Evolutionary conservation across 2,113 vertebrate genomes (phyloP).

Genomic region (Cyprinodon brontotheroides): DNA sequence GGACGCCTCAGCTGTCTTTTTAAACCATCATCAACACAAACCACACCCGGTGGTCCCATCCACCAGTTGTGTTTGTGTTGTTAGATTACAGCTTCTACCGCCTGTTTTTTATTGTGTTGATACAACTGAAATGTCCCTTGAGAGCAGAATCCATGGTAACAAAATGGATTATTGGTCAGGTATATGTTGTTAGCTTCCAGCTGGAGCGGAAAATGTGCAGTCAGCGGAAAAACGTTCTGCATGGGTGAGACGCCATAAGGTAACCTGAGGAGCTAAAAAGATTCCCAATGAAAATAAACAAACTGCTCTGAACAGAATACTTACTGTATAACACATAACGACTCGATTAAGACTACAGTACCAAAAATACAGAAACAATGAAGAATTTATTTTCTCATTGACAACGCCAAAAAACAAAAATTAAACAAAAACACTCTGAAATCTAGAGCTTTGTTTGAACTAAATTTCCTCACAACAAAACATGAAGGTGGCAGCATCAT

Average conservation of each 20-base stretch:
- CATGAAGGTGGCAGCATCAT: no score
- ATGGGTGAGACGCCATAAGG: slow-evolving; percentile 25
- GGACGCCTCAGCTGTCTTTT: slow-evolving; percentile 37
- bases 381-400: background rate
- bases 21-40: background rate
- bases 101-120: slow-evolving; percentile 9
- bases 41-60: background rate
- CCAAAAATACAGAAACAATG: no score
- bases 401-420: background rate
- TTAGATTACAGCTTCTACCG: background rate
- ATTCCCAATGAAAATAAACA: background rate
- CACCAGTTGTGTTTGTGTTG: background rate
- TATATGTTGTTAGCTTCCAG: slow-evolving; percentile 35
- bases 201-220: slow-evolving; percentile 43
- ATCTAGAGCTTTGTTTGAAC: no score
- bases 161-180: slow-evolving; percentile 38
- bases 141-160: slow-evolving; percentile 41
- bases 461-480: no score
- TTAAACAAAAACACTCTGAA: background rate
- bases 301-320: slow-evolving; percentile 11
- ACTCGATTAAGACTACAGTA: background rate
- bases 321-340: background rate
- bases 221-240: slow-evolving; percentile 60
- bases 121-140: slow-evolving; percentile 14
- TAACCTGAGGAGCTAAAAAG: slow-evolving; percentile 41